Base-by-base conservation (phyloP, 2,113 vertebrate genomes). In the Oryzias javanicus region DNA sequence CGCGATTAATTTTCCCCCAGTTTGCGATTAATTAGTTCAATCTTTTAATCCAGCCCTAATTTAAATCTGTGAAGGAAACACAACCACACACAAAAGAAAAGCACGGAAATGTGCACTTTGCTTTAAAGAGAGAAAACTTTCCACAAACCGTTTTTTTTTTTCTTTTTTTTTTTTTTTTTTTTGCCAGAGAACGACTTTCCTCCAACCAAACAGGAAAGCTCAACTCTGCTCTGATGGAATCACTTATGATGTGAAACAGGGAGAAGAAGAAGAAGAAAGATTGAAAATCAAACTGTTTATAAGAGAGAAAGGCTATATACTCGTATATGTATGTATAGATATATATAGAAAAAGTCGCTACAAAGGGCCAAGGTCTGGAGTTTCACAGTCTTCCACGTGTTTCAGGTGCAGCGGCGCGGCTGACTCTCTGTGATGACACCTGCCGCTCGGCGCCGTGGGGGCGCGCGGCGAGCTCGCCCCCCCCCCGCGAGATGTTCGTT, bases 351-450 rank as follows among this genome's bases (percentile, higher is more conserved):
- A 80, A 83, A 85, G 79, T 88, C 81, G 86, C 84, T 89, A 88
- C 86, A 88, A 85, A 84, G 82, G 84, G 85, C 86, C 85, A 78
- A 46, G 67, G 54, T 86, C 88, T 89, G 86, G 85, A 87, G 81
- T 83, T 83, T 81, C 78, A 84, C 79, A 86, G 85, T 86, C 76
- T 80, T 78, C 79, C 70, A 70, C 78, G 68, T 72, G 71, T 74
- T 81, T 70, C 78, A 73, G 81, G 68, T 19, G 60, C 66, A 52
- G 70, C 51, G 70, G 59, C 73, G 60, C 74, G 55, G 35, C 78
- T 24, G 74, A 65, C 74, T 72, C 74, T 72, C 72, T 62, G 79
- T 25, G 72, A 71, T 70, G 78, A 66, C 27, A 72, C 56, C 79
- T 74, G 76, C 72, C 76, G 62, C 78, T 83, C 59, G 47, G 78